These are phyloP conservation scores for Ptilonorhynchus violaceus DNA, from an alignment of 2,113 vertebrate genomes.

Conservation along the genomic window DNA sequence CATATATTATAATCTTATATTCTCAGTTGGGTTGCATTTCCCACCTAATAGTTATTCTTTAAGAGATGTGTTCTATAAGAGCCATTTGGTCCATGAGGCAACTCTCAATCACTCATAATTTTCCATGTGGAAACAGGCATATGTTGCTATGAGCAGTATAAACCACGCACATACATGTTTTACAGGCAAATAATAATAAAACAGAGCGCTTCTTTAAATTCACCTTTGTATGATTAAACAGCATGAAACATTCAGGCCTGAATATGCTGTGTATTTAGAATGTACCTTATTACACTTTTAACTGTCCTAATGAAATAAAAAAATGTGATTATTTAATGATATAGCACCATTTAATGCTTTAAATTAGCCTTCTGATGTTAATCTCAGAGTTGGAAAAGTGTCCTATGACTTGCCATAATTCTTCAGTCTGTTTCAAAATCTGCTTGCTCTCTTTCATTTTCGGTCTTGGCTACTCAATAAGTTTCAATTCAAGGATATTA, in stretches of 20 bases:
- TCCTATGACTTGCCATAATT: neutral
- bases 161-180: fast-evolving
- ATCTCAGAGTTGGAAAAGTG: neutral
- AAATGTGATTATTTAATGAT: neutral
- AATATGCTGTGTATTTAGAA: neutral
- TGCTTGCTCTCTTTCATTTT: neutral
- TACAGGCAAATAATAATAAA: neutral
- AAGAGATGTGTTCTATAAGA: neutral
- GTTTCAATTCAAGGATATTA: neutral
- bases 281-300: neutral
- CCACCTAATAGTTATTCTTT: neutral
- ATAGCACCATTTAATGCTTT: neutral
- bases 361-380: neutral
- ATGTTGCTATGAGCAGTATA: neutral
- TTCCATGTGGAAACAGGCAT: neutral
- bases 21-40: neutral
- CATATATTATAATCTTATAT: neutral
- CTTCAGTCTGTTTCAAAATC: neutral
- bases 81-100: neutral
- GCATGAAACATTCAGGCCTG: neutral
- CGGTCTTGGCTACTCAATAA: neutral
- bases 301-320: neutral
- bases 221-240: neutral
- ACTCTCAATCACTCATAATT: neutral
- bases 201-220: neutral